Base-by-base conservation (phyloP, 2,113 vertebrate species). In the Synchiropus splendidus region DNA sequence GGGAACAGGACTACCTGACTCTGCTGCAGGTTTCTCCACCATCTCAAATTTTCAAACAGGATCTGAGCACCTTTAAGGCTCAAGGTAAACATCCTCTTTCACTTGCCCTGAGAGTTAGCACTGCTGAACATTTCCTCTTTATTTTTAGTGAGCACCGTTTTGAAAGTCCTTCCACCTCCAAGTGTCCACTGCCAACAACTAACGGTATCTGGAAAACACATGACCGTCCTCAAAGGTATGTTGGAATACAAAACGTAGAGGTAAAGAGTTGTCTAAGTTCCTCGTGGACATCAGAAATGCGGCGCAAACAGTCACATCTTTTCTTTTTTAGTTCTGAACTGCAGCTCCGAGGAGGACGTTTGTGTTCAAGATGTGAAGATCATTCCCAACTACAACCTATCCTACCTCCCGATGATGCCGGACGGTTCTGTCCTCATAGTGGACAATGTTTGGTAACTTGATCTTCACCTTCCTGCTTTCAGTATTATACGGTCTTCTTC, bases 361-460 rank as follows among this genome's bases (percentile, higher is more conserved):
- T 88, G 82, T 5, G 60, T 92, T 38, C 78, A 81, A 46, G 89
- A 90, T 0, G 76, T 90, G 16, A 80, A 83, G 2, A 86, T 93
- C 37, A 67, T 93, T 13, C 91, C 91, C 2, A 92, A 93, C 72
- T 85, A 92, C 50, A 93, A 92, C 1, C 85, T 88, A 54, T 90
- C 88, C 10, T 93, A 92, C 64, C 81, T 93, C 31, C 91, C 91
- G 13, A 81, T 93, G 81, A 91, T 93, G 90, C 91, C 90, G 0
- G 90, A 93, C 0, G 89, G 90, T 52, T 93, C 91, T 0, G 89
- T 93, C 39, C 74, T 93, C 61, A 85, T 93, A 17, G 89, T 91
- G 6, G 91, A 93, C 59, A 91, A 90, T 2, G 88, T 92, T 36
- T 90, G 90, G 90, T 93, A 60, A 58, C 84, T 31, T 5, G 4